Evolutionary conservation across 1,140 invertebrate genomes (phyloP).

Genomic region (Drosophila truncata): DNA sequence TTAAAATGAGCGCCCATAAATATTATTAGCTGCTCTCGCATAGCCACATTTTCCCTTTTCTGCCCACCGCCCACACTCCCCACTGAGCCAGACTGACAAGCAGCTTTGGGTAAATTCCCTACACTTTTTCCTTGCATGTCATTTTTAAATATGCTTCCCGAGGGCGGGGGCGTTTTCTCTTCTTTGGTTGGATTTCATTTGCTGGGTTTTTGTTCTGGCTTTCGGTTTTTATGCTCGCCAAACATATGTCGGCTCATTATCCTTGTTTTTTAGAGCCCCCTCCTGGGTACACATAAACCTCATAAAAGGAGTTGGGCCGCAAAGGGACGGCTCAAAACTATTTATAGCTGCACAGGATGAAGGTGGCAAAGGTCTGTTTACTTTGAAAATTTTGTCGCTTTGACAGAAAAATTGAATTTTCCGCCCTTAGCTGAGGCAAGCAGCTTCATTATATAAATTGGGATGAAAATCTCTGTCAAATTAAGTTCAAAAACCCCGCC

Average conservation of each 20-base stretch:
- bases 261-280: constrained; percentile 45
- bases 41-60: constrained; percentile 18
- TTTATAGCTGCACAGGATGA: constrained; percentile 30
- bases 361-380: constrained; percentile 36
- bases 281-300: constrained; percentile 6
- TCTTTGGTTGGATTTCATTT: constrained; percentile 36
- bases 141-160: constrained; percentile 73
- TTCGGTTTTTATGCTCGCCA: constrained; percentile 25
- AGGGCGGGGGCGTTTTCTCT: constrained; percentile 18
- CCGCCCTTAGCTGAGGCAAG: not conserved
- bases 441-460: constrained; percentile 56
- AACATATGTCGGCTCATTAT: constrained; percentile 74
- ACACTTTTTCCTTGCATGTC: constrained; percentile 26
- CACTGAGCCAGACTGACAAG: constrained; percentile 45
- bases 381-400: constrained; percentile 18
- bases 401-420: constrained; percentile 24
- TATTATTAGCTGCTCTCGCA: constrained; percentile 70
- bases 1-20: constrained; percentile 79
- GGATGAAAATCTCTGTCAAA: constrained; percentile 49
- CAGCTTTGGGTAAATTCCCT: constrained; percentile 49
- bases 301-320: not conserved
- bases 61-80: not conserved
- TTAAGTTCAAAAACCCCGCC: constrained; percentile 12
- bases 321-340: constrained; percentile 24
- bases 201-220: constrained; percentile 25